Evolutionary conservation across 2,888 invertebrate species (phyloP).

Genomic region (Pelosia muscerda): DNA sequence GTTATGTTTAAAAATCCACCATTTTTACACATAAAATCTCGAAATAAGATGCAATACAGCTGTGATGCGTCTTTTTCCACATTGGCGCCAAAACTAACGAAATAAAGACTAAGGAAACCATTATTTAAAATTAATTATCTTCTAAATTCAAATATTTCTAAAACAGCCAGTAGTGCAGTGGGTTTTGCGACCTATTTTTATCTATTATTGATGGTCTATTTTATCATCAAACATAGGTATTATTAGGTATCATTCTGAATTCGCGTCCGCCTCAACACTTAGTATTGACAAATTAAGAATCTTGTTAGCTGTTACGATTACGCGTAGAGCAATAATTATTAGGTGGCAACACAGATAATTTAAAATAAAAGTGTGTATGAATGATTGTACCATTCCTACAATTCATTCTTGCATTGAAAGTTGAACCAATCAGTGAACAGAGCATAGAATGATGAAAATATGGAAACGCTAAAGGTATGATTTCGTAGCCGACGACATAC

Average conservation of each 20-base stretch:
- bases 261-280: constrained; percentile 25
- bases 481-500: too few species aligned
- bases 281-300: constrained; percentile 37
- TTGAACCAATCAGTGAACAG: neutral
- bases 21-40: too few species aligned
- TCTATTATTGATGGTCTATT: neutral
- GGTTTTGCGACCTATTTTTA: too few species aligned
- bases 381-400: neutral
- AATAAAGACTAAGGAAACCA: too few species aligned
- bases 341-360: constrained; percentile 29
- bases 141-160: neutral
- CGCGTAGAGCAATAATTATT: constrained; percentile 34
- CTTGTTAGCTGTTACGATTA: constrained; percentile 41
- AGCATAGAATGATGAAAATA: neutral
- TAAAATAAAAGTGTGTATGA: neutral
- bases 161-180: neutral
- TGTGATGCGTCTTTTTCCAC: too few species aligned
- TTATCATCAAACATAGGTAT: neutral
- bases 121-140: too few species aligned
- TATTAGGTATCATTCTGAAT: constrained; percentile 44
- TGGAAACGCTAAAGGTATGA: too few species aligned
- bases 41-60: neutral
- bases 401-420: neutral
- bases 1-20: too few species aligned
- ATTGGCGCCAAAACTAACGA: too few species aligned